A percentile compares a stretch with the other conserved stretches of the same genome.
Evolutionary conservation across 2,888 invertebrate genomes (phyloP).

Genomic region (Anorthoa munda): DNA sequence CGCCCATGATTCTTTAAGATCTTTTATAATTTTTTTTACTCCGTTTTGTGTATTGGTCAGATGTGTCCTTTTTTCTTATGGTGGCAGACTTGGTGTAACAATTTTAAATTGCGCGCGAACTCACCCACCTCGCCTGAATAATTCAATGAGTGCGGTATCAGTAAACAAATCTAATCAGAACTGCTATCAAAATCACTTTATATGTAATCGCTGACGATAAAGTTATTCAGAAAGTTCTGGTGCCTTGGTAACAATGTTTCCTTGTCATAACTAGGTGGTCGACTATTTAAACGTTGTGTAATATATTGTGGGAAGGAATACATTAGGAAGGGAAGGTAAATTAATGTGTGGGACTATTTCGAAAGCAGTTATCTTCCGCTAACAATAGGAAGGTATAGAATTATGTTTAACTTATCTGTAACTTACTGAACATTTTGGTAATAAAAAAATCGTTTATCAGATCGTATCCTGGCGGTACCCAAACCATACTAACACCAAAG

Average conservation of each 20-base stretch:
- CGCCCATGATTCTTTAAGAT: too few species aligned
- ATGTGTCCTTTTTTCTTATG: too few species aligned
- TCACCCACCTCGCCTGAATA: slow-evolving; percentile 75
- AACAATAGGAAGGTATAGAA: background rate
- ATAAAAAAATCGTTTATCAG: too few species aligned
- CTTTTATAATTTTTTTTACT: too few species aligned
- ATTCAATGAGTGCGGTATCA: slow-evolving; percentile 80
- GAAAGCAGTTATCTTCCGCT: background rate
- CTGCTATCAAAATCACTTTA: slow-evolving; percentile 76
- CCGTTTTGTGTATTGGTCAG: too few species aligned
- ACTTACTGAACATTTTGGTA: too few species aligned
- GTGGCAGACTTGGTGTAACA: slow-evolving; percentile 69
- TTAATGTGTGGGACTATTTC: background rate
- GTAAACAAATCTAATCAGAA: slow-evolving; percentile 82
- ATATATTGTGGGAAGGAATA: slow-evolving; percentile 32
- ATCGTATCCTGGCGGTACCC: background rate
- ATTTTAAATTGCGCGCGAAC: slow-evolving; percentile 77
- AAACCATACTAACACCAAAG: background rate
- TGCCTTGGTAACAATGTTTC: slow-evolving; percentile 48
- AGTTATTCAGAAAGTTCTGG: slow-evolving; percentile 59
- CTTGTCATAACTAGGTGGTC: slow-evolving; percentile 35
- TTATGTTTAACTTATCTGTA: background rate
- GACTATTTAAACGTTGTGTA: slow-evolving; percentile 27
- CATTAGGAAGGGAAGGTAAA: slow-evolving; percentile 6
- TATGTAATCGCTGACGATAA: slow-evolving; percentile 64